These are phyloP conservation scores for Ptilodon capucinus DNA, from an alignment of 2,888 invertebrate species.

Conservation along the genomic window DNA sequence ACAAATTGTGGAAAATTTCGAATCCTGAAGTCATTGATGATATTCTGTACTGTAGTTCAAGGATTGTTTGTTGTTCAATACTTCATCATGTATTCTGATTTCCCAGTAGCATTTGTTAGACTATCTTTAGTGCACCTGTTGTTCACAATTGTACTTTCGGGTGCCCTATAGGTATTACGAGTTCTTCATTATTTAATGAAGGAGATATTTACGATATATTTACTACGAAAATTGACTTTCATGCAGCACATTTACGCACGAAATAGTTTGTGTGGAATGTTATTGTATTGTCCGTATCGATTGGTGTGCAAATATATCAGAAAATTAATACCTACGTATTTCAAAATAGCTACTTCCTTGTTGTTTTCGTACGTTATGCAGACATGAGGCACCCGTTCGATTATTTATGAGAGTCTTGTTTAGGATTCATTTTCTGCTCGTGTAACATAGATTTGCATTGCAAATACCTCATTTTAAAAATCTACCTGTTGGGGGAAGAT, in stretches of 20 bases:
- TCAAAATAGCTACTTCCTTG: conserved; percentile 29
- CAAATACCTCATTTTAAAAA: conserved; percentile 72
- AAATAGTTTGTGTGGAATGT: no score
- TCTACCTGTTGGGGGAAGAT: conserved; percentile 74
- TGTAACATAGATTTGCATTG: conserved; percentile 76
- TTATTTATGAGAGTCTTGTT: conserved; percentile 73
- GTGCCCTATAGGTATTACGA: no score
- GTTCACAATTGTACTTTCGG: not conserved
- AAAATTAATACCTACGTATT: conserved; percentile 9
- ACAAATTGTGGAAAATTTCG: conserved; percentile 77
- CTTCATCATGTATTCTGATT: conserved; percentile 1
- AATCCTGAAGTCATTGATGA: conserved; percentile 60
- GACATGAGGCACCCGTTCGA: conserved; percentile 46
- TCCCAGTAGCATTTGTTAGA: not conserved
- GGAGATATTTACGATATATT: no score
- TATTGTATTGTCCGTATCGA: no score
- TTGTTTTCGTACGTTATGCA: conserved; percentile 47
- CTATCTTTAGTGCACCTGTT: not conserved
- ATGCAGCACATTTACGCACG: no score
- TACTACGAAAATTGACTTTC: no score
- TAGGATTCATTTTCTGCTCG: conserved; percentile 76
- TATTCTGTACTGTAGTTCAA: conserved; percentile 45
- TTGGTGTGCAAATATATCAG: not conserved
- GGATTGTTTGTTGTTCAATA: conserved; percentile 29
- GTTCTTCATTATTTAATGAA: no score